Percentiles rank a stretch among this genome's conserved stretches.
Evolutionary conservation across 2,888 invertebrate species (phyloP).

Genomic region (Limulus polyphemus): DNA sequence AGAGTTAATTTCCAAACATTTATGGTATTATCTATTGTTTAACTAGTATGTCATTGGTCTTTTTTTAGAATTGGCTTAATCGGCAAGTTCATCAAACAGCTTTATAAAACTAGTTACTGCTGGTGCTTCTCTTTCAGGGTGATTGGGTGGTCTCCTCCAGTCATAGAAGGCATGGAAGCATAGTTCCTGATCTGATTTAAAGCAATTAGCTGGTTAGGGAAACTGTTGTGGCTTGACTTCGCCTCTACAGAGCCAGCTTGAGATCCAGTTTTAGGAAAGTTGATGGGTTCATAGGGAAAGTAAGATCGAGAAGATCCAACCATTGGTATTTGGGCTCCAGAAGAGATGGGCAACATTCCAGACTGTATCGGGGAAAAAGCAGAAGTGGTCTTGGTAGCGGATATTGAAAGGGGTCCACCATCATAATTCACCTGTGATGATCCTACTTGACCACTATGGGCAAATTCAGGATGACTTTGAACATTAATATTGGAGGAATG

Average conservation of each 20-base stretch:
- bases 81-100: too few relatives aligned
- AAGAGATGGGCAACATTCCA: constrained; percentile 30
- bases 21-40: too few relatives aligned
- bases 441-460: not conserved
- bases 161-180: constrained; percentile 61
- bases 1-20: too few relatives aligned
- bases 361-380: constrained; percentile 82
- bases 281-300: constrained; percentile 78
- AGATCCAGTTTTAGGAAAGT: constrained; percentile 32
- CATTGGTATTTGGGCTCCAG: constrained; percentile 28
- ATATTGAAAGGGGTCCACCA: not conserved
- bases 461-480: not conserved
- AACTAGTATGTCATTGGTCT: too few relatives aligned
- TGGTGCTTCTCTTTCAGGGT: constrained; percentile 23
- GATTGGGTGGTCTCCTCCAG: constrained; percentile 21
- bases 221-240: constrained; percentile 41
- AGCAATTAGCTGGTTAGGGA: constrained; percentile 86
- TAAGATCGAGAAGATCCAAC: constrained; percentile 36
- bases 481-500: not conserved
- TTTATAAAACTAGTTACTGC: constrained; percentile 8
- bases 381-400: constrained; percentile 31
- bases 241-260: constrained; percentile 8
- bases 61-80: too few relatives aligned
- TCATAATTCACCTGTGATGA: not conserved
- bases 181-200: constrained; percentile 93